phyloP scores from a whole-genome alignment of 1,140 invertebrate genomes.

The Anastrepha ludens region DNA sequence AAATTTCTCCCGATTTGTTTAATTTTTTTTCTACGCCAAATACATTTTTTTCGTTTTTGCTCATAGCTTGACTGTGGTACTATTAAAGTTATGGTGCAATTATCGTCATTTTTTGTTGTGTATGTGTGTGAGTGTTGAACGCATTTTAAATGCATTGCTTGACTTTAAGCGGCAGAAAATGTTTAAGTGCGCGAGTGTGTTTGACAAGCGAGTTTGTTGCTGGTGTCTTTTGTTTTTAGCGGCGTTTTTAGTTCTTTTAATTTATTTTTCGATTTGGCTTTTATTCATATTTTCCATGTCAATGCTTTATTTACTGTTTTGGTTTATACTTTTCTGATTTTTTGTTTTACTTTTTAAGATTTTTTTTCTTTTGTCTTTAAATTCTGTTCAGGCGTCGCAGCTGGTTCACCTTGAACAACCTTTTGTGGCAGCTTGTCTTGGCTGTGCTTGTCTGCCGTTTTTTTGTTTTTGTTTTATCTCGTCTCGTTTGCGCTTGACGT shows the following conservation, averaged over 20 bases:
- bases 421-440: slow-evolving; percentile 7
- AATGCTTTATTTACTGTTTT: slow-evolving; percentile 20
- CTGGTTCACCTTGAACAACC: slow-evolving; percentile 46
- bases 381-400: not conserved
- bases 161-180: not conserved
- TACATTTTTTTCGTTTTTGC: not conserved
- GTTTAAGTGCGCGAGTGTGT: not conserved
- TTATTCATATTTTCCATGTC: slow-evolving; percentile 8
- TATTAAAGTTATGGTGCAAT: slow-evolving; percentile 18
- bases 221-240: not conserved
- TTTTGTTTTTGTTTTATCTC: not conserved
- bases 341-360: not conserved
- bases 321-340: not conserved
- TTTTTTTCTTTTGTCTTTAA: not conserved
- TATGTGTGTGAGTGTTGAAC: not conserved
- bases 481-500: not conserved
- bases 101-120: slow-evolving; percentile 10
- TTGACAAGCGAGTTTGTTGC: not conserved
- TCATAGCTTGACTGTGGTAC: not conserved
- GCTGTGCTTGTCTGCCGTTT: not conserved
- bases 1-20: not conserved
- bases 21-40: not conserved
- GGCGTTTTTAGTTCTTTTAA: not conserved
- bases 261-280: not conserved
- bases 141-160: not conserved